phyloP scores from a whole-genome alignment of 2,888 invertebrate species.

The Beris morrisii region DNA sequence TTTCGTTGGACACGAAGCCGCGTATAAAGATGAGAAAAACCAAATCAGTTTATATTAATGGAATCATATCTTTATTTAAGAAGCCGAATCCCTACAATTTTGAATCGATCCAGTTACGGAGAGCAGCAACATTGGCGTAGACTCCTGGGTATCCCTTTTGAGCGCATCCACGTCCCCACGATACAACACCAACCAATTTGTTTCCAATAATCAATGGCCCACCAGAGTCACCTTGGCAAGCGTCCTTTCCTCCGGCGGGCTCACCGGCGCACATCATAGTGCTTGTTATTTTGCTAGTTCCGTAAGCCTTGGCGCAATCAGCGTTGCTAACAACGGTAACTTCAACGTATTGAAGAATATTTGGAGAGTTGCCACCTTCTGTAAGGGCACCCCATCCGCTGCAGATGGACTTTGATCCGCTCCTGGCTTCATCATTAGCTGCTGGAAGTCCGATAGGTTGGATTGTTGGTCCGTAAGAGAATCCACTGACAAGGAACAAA shows the following conservation, averaged over 20 bases:
- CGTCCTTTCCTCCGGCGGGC: constrained; percentile 47
- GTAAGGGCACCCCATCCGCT: constrained; percentile 49
- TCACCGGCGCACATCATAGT: constrained; percentile 50
- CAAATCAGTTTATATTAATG: too few species aligned
- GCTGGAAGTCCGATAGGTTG: constrained; percentile 63
- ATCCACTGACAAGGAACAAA: constrained; percentile 59
- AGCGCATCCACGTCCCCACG: constrained; percentile 50
- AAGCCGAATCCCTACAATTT: constrained; percentile 1
- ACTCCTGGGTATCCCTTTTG: constrained; percentile 44
- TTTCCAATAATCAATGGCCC: constrained; percentile 46
- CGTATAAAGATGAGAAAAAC: too few species aligned
- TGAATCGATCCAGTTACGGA: constrained; percentile 14
- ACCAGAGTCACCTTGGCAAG: constrained; percentile 52
- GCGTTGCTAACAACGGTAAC: constrained; percentile 44
- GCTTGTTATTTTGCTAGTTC: constrained; percentile 41
- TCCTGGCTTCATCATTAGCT: constrained; percentile 52
- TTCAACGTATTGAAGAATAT: constrained; percentile 44
- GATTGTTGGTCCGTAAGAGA: constrained; percentile 59
- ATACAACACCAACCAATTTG: constrained; percentile 48
- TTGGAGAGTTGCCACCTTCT: constrained; percentile 40
- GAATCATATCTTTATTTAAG: background rate
- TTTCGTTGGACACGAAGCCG: too few species aligned
- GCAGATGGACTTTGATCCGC: constrained; percentile 41
- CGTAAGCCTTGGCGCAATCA: constrained; percentile 44
- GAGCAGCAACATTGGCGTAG: constrained; percentile 9